Conservation (phyloP, 2,113 vertebrate genomes). For the Siphamia tubifer region DNA sequence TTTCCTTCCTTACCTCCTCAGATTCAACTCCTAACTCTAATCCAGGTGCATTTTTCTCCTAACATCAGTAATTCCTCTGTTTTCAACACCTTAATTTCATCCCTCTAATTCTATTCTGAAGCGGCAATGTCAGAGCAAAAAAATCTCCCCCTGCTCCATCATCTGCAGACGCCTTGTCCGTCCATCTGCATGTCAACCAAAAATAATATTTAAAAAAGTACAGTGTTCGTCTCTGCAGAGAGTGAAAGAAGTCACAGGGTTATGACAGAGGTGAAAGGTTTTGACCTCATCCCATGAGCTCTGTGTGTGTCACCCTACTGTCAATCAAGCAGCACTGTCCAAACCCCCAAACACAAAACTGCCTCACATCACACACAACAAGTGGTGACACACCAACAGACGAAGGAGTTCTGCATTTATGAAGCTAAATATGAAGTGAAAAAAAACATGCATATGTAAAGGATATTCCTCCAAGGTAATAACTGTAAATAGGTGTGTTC, state of each 20-base stretch:
- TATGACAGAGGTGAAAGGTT: conserved; percentile 52
- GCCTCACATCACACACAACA: background rate
- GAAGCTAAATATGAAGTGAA: background rate
- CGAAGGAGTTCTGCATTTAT: background rate
- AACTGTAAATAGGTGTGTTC: background rate
- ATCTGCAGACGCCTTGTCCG: conserved; percentile 10
- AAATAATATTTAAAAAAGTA: conserved; percentile 36
- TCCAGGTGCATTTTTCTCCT: conserved; percentile 10
- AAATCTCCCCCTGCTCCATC: background rate
- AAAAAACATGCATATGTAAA: background rate
- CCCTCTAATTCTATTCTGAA: background rate
- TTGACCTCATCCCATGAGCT: conserved; percentile 55
- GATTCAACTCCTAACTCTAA: conserved; percentile 9
- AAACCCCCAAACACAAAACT: conserved; percentile 5
- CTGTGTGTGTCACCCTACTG: conserved; percentile 50
- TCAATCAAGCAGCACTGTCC: conserved; percentile 54
- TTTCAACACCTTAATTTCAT: background rate
- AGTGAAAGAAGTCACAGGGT: conserved; percentile 53
- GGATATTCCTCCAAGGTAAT: background rate
- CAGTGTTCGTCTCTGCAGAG: conserved; percentile 35
- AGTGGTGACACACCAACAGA: background rate
- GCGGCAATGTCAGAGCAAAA: background rate
- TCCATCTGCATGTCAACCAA: conserved; percentile 45
- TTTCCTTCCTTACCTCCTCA: conserved; percentile 36
- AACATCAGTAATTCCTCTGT: background rate